Base-by-base conservation (phyloP, 2,113 vertebrate genomes). In the Phyllopteryx taeniolatus region DNA sequence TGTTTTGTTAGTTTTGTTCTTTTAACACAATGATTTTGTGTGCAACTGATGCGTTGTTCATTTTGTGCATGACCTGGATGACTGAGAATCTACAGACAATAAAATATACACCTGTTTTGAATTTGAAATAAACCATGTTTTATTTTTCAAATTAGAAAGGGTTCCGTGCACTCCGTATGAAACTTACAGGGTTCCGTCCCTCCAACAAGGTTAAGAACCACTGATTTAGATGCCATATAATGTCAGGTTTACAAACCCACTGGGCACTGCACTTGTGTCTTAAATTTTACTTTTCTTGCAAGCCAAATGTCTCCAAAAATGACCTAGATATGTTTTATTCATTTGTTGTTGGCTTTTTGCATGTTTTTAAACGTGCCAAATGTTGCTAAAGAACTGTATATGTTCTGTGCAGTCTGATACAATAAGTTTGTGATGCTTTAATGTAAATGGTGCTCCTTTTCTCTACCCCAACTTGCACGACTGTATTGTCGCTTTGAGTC, bases 391-490 rank as follows among this genome's bases (percentile, higher is more conserved):
- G 70, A 71, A 71, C 75, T 70, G 67, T 80, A 65, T 0, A 20
- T 64, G 70, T 77, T 81, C 59, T 64, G 68, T 83, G 68, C 33
- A 33, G 67, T 84, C 62, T 49, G 43, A 68, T 62, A 60, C 75
- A 51, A 71, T 76, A 54, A 79, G 75, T 78, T 75, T 82, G 77
- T 79, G 76, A 84, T 90, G 87, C 89, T 90, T 90, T 90, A 85
- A 85, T 76, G 82, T 85, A 61, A 79, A 85, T 27, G 86, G 87
- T 87, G 88, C 87, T 87, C 74, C 68, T 79, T 72, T 71, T 85
- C 79, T 85, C 74, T 78, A 72, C 79, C 78, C 78, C 80, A 62
- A 83, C 78, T 80, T 86, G 85, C 79, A 3, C 76, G 42, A 76
- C 15, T 73, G 64, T 56, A 62, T 68, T 67, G 79, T 75, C 22